phyloP scores from a whole-genome alignment of 23 tunicate genomes.

The Pegea sp. region DNA sequence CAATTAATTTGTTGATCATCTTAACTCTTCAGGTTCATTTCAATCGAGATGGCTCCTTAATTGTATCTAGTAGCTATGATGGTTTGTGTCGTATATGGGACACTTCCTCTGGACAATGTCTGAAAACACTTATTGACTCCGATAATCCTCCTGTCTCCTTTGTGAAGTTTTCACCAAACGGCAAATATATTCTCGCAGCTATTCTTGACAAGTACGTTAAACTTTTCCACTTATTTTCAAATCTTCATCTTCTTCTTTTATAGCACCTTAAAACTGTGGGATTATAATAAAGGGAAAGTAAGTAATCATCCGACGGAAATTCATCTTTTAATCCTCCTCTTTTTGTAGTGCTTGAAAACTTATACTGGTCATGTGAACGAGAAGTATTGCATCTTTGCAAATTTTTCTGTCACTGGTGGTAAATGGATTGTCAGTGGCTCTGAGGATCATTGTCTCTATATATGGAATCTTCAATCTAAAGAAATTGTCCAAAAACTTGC shows the following conservation, averaged over 20 bases:
- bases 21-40: slow-evolving; percentile 55
- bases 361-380: slow-evolving; percentile 89
- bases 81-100: slow-evolving; percentile 94
- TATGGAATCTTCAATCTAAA: slow-evolving; percentile 92
- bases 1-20: too few relatives aligned
- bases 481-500: slow-evolving; percentile 83
- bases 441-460: slow-evolving; percentile 70
- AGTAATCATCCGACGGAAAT: too few relatives aligned
- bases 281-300: slow-evolving; percentile 94
- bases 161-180: slow-evolving; percentile 94
- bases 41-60: slow-evolving; percentile 79
- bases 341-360: slow-evolving; percentile 58
- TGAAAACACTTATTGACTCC: slow-evolving; percentile 82
- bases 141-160: slow-evolving; percentile 93
- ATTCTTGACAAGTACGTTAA: slow-evolving; percentile 60
- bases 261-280: slow-evolving; percentile 94
- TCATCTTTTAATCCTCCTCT: neutral
- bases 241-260: too few relatives aligned
- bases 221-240: neutral
- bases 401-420: slow-evolving; percentile 95
- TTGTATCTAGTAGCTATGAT: slow-evolving; percentile 89
- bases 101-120: slow-evolving; percentile 86
- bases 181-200: slow-evolving; percentile 93
- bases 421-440: slow-evolving; percentile 97
- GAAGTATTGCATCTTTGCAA: slow-evolving; percentile 94